Conservation (phyloP, 2,888 invertebrate species). For the Conops quadrifasciatus region DNA sequence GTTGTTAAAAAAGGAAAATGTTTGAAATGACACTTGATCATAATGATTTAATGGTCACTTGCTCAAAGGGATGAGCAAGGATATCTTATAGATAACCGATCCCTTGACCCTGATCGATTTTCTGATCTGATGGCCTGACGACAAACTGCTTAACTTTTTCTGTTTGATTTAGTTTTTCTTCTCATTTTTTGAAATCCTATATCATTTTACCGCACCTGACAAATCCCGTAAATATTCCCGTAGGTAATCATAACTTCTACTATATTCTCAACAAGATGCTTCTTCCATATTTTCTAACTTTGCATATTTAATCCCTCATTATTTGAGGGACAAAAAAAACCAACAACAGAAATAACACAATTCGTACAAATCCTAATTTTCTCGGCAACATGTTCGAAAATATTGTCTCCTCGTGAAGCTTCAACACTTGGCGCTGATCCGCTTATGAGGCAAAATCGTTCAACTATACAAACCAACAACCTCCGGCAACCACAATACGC, state of each 20-base stretch:
- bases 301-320: constrained; percentile 20
- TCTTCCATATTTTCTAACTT: neutral
- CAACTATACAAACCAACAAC: constrained; percentile 13
- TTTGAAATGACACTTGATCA: too few relatives aligned
- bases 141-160: too few relatives aligned
- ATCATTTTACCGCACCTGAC: neutral
- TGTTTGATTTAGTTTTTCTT: neutral
- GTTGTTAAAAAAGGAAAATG: too few relatives aligned
- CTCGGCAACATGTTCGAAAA: constrained; percentile 14
- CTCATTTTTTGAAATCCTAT: neutral
- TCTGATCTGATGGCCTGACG: too few relatives aligned
- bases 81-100: too few relatives aligned
- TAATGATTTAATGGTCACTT: too few relatives aligned
- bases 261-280: neutral
- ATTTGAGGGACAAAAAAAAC: neutral
- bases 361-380: neutral
- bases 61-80: too few relatives aligned
- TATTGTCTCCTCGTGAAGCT: constrained; percentile 5
- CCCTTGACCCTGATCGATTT: too few relatives aligned
- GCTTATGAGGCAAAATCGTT: constrained; percentile 28
- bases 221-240: neutral
- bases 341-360: too few relatives aligned
- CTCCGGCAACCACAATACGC: constrained; percentile 30
- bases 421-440: constrained; percentile 22
- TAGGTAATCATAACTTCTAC: neutral